A percentile compares a stretch with the other conserved stretches of the same genome.
Conservation (phyloP, 2,113 vertebrate species). For the Callithrix jacchus region DNA sequence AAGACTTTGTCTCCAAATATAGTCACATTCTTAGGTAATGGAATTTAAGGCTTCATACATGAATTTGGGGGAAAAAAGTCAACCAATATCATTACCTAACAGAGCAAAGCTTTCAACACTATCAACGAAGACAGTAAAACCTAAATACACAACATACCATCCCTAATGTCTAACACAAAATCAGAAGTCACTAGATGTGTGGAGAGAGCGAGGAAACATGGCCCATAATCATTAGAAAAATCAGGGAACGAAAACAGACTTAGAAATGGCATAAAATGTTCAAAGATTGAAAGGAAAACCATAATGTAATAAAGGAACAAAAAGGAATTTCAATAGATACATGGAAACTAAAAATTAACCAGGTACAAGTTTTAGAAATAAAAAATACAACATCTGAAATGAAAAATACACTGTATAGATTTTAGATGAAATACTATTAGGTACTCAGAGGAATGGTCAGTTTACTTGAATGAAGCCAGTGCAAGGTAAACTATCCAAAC, state of each 20-base stretch:
- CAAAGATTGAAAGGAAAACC: background rate
- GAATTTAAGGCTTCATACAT: background rate
- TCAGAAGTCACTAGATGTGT: fast-evolving
- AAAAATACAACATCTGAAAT: background rate
- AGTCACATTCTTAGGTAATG: background rate
- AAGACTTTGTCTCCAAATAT: background rate
- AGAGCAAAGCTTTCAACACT: background rate
- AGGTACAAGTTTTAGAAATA: background rate
- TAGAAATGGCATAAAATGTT: background rate
- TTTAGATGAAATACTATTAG: background rate
- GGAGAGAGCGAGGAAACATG: background rate
- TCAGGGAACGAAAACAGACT: background rate
- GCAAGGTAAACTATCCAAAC: background rate
- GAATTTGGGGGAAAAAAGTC: background rate
- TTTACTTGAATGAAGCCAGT: background rate
- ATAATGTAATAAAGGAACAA: background rate
- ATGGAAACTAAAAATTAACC: background rate
- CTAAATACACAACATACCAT: background rate
- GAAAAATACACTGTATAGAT: background rate
- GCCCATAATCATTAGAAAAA: background rate
- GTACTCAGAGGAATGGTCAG: background rate
- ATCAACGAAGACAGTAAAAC: background rate
- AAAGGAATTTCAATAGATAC: background rate
- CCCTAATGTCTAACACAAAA: background rate
- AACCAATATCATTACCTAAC: background rate